Evolutionary conservation across 2,797 vertebrate species (phyloP), one percentile per base, ranked within the genome.

Genomic region (Botia kubotai): DNA sequence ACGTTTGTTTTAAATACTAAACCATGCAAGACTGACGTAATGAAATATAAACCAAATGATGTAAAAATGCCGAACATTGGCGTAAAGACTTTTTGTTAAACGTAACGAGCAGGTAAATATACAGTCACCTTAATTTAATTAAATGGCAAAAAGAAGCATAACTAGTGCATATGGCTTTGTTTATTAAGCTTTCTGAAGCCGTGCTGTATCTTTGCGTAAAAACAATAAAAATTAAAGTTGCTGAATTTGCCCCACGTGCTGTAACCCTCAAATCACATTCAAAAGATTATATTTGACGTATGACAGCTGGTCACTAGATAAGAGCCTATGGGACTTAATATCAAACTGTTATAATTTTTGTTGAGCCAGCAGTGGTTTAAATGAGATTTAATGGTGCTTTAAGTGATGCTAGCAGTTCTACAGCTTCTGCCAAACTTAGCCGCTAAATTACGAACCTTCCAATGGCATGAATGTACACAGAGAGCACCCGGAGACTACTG

Each of bases 1-100:
- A 39, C n/a, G 53, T 36, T 11, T 77, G 13, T 50, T 26, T 19
- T 33, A 60, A 60, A 29, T 21, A 70, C 26, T 3, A 68, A 29
- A 19, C 19, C 65, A 69, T 69, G 66, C 63, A 58, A 63, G 50
- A 43, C 63, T 67, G 63, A 43, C 39, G 29, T 52, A 19, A 39
- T 63, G 72, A 7, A 72, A 71, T 67, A 77, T 6, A 65, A 17
- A 39, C 57, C 36, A 4, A 10, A 39, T 72, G 23, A 17, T 58
- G 58, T 17, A 70, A 60, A 26, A 46, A 6, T 21, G 17, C 21
- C 21, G 16, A 46, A 33, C 5, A 46, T 57, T 1, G 13, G 3
- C 8, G 57, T 58, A 23, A 4, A 58, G n/a, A 55, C 52, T 58
- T 58, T 23, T 3, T 21, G 3, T 12, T 58, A 58, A 21, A 58